Conservation (phyloP, 2,113 vertebrate species). For the Engystomops pustulosus region DNA sequence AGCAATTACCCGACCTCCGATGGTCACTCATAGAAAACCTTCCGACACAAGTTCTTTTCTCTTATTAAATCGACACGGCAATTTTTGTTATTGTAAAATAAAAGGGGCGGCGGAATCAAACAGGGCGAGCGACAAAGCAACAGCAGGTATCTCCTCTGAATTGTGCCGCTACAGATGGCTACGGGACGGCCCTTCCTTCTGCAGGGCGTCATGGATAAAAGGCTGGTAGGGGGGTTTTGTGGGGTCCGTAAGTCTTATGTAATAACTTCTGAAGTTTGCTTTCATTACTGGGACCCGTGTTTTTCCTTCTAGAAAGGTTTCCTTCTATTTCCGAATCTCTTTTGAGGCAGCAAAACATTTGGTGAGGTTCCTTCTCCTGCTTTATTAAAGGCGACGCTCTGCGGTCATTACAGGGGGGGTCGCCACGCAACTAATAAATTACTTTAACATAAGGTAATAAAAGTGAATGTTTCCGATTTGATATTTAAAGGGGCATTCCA, state of each 20-base stretch:
- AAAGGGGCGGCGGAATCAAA: slow-evolving; percentile 82
- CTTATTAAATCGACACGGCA: slow-evolving; percentile 81
- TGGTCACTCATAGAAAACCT: slow-evolving; percentile 76
- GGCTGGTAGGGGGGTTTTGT: slow-evolving; percentile 78
- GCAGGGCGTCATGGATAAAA: slow-evolving; percentile 77
- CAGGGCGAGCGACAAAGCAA: slow-evolving; percentile 77
- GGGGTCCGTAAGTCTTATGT: slow-evolving; percentile 67
- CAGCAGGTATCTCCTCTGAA: slow-evolving; percentile 80
- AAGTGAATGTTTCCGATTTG: too few relatives aligned
- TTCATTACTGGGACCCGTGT: slow-evolving; percentile 70
- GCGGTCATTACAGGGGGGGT: too few relatives aligned
- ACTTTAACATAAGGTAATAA: too few relatives aligned
- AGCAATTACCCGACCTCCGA: slow-evolving; percentile 84
- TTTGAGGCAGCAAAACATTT: not conserved
- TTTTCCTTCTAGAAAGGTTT: slow-evolving; percentile 69
- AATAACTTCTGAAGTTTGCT: slow-evolving; percentile 75
- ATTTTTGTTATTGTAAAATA: slow-evolving; percentile 87
- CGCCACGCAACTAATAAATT: too few relatives aligned
- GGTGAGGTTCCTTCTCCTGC: slow-evolving; percentile 61
- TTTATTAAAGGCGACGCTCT: not conserved
- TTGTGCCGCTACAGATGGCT: slow-evolving; percentile 83
- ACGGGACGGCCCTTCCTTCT: slow-evolving; percentile 82
- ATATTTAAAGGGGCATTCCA: too few relatives aligned
- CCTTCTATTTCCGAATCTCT: slow-evolving; percentile 64
- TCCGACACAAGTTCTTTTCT: slow-evolving; percentile 77